Conservation (phyloP, 2,797 vertebrate species). For the Danio choprae region DNA sequence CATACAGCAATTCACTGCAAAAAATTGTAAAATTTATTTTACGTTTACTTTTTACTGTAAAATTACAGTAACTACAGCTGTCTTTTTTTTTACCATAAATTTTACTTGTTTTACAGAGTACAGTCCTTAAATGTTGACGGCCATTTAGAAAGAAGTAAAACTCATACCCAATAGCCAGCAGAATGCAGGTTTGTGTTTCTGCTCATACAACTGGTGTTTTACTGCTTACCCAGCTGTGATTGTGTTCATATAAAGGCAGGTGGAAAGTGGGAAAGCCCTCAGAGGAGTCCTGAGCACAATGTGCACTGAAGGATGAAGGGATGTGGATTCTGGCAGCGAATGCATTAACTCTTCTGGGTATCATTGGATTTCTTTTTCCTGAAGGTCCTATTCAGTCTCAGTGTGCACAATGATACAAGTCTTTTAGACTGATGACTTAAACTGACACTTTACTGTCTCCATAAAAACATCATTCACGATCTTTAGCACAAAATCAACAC, state of each 20-base stretch:
- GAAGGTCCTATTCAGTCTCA: not conserved
- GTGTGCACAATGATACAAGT: not conserved
- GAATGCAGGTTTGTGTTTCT: constrained; percentile 25
- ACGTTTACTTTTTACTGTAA: no score
- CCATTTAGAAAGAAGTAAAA: not conserved
- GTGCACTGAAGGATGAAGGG: constrained; percentile 37
- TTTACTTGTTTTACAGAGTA: no score
- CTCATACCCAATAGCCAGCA: not conserved
- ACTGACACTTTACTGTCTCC: not conserved
- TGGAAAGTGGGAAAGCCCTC: constrained; percentile 35
- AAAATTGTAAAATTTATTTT: no score
- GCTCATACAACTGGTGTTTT: constrained; percentile 41
- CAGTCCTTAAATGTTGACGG: not conserved
- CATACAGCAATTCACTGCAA: no score
- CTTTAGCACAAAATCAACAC: not conserved
- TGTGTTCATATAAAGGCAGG: constrained; percentile 41
- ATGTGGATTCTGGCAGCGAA: constrained; percentile 18
- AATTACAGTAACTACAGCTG: no score
- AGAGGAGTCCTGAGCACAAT: constrained; percentile 7
- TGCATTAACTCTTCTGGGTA: constrained; percentile 9
- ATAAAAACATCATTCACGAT: constrained; percentile 2
- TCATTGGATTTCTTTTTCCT: constrained; percentile 7
- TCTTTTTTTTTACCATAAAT: no score
- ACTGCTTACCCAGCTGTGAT: constrained; percentile 11
- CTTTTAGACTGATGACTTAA: not conserved